Conservation (phyloP, 2,797 vertebrate species). For the Arrhamphus sclerolepis region DNA sequence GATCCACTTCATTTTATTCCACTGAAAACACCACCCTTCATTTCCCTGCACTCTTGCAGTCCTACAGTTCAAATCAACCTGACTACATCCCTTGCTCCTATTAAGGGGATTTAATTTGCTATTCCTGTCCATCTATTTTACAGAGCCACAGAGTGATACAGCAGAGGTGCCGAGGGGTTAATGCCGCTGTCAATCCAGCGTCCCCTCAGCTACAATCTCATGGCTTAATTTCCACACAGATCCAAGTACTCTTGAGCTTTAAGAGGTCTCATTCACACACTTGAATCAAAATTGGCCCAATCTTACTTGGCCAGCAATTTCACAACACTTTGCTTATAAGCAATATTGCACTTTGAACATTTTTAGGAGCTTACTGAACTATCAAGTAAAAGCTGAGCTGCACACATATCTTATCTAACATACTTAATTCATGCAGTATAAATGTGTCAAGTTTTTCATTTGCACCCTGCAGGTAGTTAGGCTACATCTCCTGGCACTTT, state of each 20-base stretch:
- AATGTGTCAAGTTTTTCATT: conserved; percentile 62
- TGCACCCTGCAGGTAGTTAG: conserved; percentile 58
- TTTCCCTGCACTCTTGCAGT: conserved; percentile 39
- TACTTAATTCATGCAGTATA: conserved; percentile 54
- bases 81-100: conserved; percentile 59
- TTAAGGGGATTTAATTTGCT: conserved; percentile 74
- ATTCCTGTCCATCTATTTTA: conserved; percentile 65
- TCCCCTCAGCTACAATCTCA: conserved; percentile 64
- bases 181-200: conserved; percentile 66
- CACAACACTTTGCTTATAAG: conserved; percentile 56
- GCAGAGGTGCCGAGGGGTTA: conserved; percentile 62
- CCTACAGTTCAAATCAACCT: conserved; percentile 58
- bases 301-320: conserved; percentile 65
- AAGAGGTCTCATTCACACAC: conserved; percentile 70
- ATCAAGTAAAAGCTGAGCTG: conserved; percentile 19
- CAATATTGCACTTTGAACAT: conserved; percentile 49
- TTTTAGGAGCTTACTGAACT: conserved; percentile 41
- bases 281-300: conserved; percentile 69
- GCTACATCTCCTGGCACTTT: conserved; percentile 63
- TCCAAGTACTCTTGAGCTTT: conserved; percentile 69
- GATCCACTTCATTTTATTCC: conserved; percentile 63
- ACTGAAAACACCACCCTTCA: conserved; percentile 60
- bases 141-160: conserved; percentile 42
- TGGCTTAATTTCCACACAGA: conserved; percentile 69
- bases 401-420: conserved; percentile 27